Evolutionary conservation across 2,113 vertebrate genomes (phyloP), one percentile per base, ranked within the genome.

Genomic region (Mugil cephalus): DNA sequence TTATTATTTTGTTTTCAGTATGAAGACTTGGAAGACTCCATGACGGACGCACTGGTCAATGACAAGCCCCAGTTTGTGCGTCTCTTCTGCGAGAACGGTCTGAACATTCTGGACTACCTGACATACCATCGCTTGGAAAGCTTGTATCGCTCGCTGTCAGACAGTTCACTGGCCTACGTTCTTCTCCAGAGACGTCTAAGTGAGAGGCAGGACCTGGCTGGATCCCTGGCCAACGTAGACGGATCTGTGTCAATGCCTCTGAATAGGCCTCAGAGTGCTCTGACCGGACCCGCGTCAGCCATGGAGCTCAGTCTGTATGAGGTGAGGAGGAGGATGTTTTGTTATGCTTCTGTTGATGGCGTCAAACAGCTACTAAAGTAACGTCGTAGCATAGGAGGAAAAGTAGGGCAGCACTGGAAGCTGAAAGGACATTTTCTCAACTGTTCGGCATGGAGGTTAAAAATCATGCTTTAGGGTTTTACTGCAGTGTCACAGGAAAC

Each of bases 31-130:
- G 92, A 95, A 74, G 94, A 93, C 17, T 93, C 94, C 7, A 95
- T 97, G 94, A 94, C 92, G 1, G 95, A 96, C 0, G 96, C 96
- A 0, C 89, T 97, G 61, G 86, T 97, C 62, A 95, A 95, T 0
- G 82, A 97, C 87, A 94, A 95, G 73, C 94, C 96, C 0, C 94
- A 95, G 65, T 96, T 97, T 42, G 95, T 96, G 50, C 94, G 95
- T 10, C 87, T 96, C 45, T 96, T 96, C 70, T 94, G 94, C 10
- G 95, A 96, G 54, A 96, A 93, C 0, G 95, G 96, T 6, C 89
- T 96, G 47, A 95, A 94, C 47, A 87, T 96, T 52, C 75, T 93
- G 63, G 90, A 94, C 74, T 96, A 96, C 83, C 86, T 96, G 83
- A 95, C 94, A 0, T 91, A 93, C 35, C 0, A 1, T 4, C 94